A percentile compares a stretch with the other conserved stretches of the same genome.
Conservation (phyloP, 1,140 invertebrate genomes). For the Bactericera cockerelli region DNA sequence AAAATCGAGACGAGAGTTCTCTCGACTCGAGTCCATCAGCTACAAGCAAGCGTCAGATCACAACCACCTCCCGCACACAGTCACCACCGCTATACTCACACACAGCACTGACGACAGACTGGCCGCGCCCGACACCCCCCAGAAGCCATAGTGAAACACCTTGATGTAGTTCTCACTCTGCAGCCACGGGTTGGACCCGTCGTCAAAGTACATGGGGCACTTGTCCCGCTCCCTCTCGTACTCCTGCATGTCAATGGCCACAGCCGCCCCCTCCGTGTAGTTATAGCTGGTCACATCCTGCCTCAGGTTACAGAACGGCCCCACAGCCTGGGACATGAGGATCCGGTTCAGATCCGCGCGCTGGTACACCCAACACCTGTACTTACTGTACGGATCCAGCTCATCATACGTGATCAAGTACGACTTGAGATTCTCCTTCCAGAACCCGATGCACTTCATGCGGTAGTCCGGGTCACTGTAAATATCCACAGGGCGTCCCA, state of each 20-base stretch:
- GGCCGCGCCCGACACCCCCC: neutral
- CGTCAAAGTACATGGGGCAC: conserved; percentile 89
- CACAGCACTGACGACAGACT: neutral
- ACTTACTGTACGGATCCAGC: conserved; percentile 86
- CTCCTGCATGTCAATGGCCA: conserved; percentile 77
- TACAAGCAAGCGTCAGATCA: no score
- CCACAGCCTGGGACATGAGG: conserved; percentile 76
- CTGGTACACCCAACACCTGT: conserved; percentile 96
- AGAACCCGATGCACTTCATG: conserved; percentile 94
- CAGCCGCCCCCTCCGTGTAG: conserved; percentile 76
- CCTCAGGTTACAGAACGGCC: conserved; percentile 74
- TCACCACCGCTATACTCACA: conserved; percentile 2
- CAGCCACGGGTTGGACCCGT: conserved; percentile 72
- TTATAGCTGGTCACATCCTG: conserved; percentile 82
- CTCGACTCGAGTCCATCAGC: no score
- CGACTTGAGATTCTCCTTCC: conserved; percentile 95
- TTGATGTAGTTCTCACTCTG: conserved; percentile 51
- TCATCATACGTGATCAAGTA: conserved; percentile 95
- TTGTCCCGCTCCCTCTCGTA: conserved; percentile 83
- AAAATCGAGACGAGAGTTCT: no score
- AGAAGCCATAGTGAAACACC: conserved; percentile 38
- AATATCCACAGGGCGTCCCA: conserved; percentile 81
- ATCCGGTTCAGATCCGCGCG: conserved; percentile 81
- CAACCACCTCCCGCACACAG: no score
- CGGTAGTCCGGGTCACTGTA: conserved; percentile 92